phyloP scores from a whole-genome alignment of 2,888 invertebrate genomes.

The Thereva unica region DNA sequence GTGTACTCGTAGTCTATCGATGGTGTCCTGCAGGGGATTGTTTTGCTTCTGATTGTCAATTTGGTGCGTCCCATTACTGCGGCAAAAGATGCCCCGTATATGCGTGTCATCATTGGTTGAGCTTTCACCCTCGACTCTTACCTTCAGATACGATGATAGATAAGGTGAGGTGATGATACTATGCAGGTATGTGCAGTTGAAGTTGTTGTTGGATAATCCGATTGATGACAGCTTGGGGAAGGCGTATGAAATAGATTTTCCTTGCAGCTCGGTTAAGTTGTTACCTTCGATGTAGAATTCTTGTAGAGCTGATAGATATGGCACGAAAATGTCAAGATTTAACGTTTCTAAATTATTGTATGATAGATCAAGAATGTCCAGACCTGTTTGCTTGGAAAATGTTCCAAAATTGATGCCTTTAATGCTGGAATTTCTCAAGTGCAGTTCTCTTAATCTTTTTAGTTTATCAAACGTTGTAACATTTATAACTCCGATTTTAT shows the following conservation, averaged over 20 bases:
- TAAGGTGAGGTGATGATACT: conserved; percentile 52
- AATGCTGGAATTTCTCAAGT: conserved; percentile 50
- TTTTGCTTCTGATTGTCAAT: not conserved
- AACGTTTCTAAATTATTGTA: conserved; percentile 61
- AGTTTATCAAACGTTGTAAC: conserved; percentile 54
- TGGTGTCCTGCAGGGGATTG: not conserved
- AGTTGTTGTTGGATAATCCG: conserved; percentile 53
- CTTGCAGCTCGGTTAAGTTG: conserved; percentile 51
- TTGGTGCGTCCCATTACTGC: conserved; percentile 42
- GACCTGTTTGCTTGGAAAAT: conserved; percentile 55
- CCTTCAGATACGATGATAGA: conserved; percentile 47
- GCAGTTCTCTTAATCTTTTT: conserved; percentile 51
- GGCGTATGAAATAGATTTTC: conserved; percentile 51
- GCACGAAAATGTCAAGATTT: conserved; percentile 55
- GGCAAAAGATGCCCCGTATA: conserved; percentile 54
- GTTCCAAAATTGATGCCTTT: conserved; percentile 53
- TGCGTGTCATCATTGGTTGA: conserved; percentile 48
- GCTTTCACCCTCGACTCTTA: conserved; percentile 53
- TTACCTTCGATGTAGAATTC: conserved; percentile 55
- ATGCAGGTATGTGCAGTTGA: conserved; percentile 56
- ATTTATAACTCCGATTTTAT: conserved; percentile 52
- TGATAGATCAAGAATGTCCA: conserved; percentile 60
- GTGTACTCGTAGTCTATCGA: conserved; percentile 45
- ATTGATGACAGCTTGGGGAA: conserved; percentile 52
- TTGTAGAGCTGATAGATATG: conserved; percentile 51